phyloP scores from a whole-genome alignment of 37 sponge, comb jelly and placozoan species.

The Hormiphora californensis region DNA sequence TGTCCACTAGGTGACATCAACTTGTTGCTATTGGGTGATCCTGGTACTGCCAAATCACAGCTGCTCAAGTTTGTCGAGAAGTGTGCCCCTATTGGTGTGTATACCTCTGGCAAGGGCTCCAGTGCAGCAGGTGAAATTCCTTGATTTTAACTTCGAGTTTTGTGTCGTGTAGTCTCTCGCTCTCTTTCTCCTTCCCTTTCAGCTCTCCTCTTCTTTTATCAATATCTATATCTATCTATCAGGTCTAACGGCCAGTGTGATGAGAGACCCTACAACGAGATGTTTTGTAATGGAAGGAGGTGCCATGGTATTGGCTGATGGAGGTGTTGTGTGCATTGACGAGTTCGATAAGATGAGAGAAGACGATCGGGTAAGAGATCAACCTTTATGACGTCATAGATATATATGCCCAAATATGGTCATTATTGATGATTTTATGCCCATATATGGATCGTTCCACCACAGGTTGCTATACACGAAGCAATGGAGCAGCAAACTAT shows the following conservation, averaged over 20 bases:
- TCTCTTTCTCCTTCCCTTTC: not conserved
- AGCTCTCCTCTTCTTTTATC: not conserved
- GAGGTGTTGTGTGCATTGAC: constrained; percentile 99
- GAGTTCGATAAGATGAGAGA: constrained; percentile 99
- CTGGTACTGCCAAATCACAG: constrained; percentile 99
- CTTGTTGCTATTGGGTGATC: constrained; percentile 92
- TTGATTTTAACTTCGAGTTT: no score
- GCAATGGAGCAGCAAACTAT: constrained; percentile 99
- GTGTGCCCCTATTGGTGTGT: constrained; percentile 94
- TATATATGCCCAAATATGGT: no score
- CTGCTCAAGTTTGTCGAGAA: constrained; percentile 99
- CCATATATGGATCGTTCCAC: no score
- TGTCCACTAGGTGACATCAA: constrained; percentile 87
- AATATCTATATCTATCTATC: not conserved
- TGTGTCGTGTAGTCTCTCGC: no score
- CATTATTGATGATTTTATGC: no score
- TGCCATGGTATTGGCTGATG: constrained; percentile 99
- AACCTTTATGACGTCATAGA: no score
- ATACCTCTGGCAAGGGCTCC: constrained; percentile 99
- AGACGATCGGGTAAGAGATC: constrained; percentile 73
- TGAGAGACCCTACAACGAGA: constrained; percentile 87
- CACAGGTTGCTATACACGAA: constrained; percentile 93
- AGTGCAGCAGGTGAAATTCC: constrained; percentile 93
- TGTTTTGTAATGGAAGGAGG: constrained; percentile 98
- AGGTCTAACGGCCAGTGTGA: constrained; percentile 94